Base-by-base conservation (phyloP, 1,140 invertebrate species). In the Grapholita molesta region DNA sequence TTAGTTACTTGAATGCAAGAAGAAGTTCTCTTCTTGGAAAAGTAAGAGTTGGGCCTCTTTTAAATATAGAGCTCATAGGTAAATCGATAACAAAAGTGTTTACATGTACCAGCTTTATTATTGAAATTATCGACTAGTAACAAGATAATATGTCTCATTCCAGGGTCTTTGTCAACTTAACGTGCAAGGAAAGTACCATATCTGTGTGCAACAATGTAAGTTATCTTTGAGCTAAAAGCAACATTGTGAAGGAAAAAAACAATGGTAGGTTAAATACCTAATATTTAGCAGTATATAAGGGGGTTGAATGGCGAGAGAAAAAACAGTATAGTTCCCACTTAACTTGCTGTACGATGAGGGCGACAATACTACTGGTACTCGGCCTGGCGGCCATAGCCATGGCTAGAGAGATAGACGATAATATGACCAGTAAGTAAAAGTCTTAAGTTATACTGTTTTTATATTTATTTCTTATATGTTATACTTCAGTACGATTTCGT, bases 341-440 rank as follows among this genome's bases (percentile, higher is more conserved):
- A 70, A 70, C 77, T 53, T 66, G 69, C 72, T 74, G 77, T 70
- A 83, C 57, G 64, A 88, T 88, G 86, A 88, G 76, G 80, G 77
- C 73, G 66, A 72, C 79, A 23, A 66, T 78, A 30, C 70, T 82
- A 64, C 42, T 90, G 65, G 68, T 84, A 5, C 55, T 86, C 35
- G 78, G 82, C 76, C 70, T 88, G 24, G 82, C 78, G 67, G 82
- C 76, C 61, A 25, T 80, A 68, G 82, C 86, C 69, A 72, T 78
- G 67, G 84, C 82, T 28, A 70, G 72, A 25, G 83, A 77, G 11
- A 38, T 75, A n/a, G 53, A 57, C 12, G 25, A 57, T n/a, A 24
- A 57, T 25, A 30, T n/a, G 9, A 53, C 81, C 7, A 76, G 83
- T 81, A 77, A 84, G 78, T 61, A 57, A 61, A 35, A 35, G 9